Evolutionary conservation across 2,888 invertebrate species (phyloP).

Genomic region (Steinernema carpocapsae): DNA sequence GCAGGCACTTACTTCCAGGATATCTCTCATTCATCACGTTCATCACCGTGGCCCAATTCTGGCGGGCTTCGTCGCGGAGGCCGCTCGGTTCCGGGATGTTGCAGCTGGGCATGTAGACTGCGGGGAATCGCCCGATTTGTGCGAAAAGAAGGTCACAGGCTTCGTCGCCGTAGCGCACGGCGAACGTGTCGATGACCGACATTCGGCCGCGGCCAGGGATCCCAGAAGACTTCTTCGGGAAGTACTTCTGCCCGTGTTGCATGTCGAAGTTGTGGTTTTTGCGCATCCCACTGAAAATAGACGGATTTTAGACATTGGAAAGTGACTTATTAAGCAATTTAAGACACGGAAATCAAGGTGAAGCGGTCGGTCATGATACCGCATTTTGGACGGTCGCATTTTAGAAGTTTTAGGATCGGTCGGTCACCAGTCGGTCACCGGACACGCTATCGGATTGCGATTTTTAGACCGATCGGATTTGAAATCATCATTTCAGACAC

Average conservation of each 20-base stretch:
- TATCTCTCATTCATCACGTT: background rate
- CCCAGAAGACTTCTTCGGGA: slow-evolving; percentile 3
- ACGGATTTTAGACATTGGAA: no score
- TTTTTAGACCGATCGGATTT: no score
- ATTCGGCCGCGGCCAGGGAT: slow-evolving; percentile 24
- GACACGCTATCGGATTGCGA: no score
- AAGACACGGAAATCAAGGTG: no score
- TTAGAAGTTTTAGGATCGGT: no score
- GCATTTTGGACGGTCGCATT: no score
- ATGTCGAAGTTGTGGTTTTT: slow-evolving; percentile 12
- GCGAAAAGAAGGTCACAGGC: slow-evolving; percentile 13
- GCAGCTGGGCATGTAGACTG: slow-evolving; percentile 11
- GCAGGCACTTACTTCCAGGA: slow-evolving; percentile 17
- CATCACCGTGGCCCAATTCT: background rate
- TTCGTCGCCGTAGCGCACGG: background rate
- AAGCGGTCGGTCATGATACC: no score
- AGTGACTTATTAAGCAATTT: no score
- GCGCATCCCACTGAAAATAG: background rate
- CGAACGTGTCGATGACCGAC: slow-evolving; percentile 22
- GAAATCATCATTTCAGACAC: no score
- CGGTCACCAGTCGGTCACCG: no score
- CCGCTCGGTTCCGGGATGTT: background rate
- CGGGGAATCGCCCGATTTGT: slow-evolving; percentile 1
- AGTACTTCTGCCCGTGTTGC: background rate
- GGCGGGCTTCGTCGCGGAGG: background rate